Conservation (phyloP, 2,113 vertebrate genomes). For the Dendropsophus ebraccatus region DNA sequence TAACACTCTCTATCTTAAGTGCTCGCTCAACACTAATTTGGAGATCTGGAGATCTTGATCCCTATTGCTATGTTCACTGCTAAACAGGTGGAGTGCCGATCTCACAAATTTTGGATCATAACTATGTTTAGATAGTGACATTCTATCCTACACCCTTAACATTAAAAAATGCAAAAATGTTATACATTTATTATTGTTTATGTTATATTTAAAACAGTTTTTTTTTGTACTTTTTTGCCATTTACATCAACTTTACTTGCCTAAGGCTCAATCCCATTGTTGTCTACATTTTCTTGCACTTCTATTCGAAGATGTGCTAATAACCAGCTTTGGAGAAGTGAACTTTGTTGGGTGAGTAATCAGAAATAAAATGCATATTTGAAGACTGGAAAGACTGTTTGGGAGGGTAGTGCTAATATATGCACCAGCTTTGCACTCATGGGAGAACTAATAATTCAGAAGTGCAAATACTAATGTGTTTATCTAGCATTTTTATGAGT, state of each 20-base stretch:
- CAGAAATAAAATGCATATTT: not conserved
- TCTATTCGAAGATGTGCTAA: not conserved
- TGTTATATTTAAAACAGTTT: too few relatives aligned
- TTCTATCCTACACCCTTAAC: too few relatives aligned
- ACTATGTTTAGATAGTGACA: too few relatives aligned
- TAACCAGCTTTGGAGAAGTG: not conserved
- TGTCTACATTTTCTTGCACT: not conserved
- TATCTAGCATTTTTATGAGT: slow-evolving; percentile 57
- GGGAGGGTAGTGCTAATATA: slow-evolving; percentile 19
- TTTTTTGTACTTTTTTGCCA: not conserved
- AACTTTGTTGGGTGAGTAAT: not conserved
- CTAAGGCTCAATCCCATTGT: not conserved
- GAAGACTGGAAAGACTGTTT: slow-evolving; percentile 13
- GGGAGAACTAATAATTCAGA: slow-evolving; percentile 51
- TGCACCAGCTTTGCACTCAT: slow-evolving; percentile 33
- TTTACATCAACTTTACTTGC: not conserved
- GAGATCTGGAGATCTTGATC: too few relatives aligned
- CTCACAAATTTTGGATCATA: too few relatives aligned
- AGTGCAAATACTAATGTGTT: slow-evolving; percentile 56
- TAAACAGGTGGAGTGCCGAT: too few relatives aligned
- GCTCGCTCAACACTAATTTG: too few relatives aligned
- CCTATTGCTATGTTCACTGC: too few relatives aligned
- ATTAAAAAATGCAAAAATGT: too few relatives aligned
- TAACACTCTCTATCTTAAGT: too few relatives aligned
- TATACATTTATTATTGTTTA: too few relatives aligned